Conservation (phyloP, 1,140 invertebrate species). For the Drosophila gunungcola region DNA sequence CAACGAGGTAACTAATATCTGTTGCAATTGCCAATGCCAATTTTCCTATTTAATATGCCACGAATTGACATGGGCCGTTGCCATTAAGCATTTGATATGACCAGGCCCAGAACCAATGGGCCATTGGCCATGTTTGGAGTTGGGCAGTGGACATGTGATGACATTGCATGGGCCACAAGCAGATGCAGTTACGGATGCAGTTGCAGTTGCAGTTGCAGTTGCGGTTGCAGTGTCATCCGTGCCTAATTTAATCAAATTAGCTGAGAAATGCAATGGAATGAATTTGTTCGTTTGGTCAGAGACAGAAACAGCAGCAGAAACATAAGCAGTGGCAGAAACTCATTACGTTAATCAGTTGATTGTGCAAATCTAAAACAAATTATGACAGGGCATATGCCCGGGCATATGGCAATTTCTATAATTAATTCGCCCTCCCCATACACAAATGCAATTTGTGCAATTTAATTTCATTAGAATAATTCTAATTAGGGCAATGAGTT, state of each 20-base stretch:
- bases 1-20: conserved; percentile 67
- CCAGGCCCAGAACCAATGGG: conserved; percentile 27
- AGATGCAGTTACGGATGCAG: conserved; percentile 33
- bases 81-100: conserved; percentile 79
- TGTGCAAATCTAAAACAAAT: conserved; percentile 69
- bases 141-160: conserved; percentile 56
- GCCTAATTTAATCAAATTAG: conserved; percentile 82
- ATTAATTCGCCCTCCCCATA: conserved; percentile 55
- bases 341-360: conserved; percentile 75
- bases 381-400: conserved; percentile 63
- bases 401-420: conserved; percentile 64
- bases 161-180: conserved; percentile 58
- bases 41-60: conserved; percentile 82
- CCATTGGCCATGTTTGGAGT: conserved; percentile 29
- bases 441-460: conserved; percentile 67
- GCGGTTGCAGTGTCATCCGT: conserved; percentile 20
- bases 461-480: conserved; percentile 84
- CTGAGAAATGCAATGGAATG: conserved; percentile 66
- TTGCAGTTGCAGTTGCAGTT: conserved; percentile 10
- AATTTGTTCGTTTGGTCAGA: conserved; percentile 20
- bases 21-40: conserved; percentile 79
- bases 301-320: too few relatives aligned
- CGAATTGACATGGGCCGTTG: conserved; percentile 79
- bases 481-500: conserved; percentile 80
- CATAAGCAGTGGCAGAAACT: conserved; percentile 27